Percentiles rank a stretch among this genome's conserved stretches.
These are phyloP conservation scores for Pterocles orientalis DNA, from an alignment of 2,113 vertebrate genomes.

Conservation along the genomic window DNA sequence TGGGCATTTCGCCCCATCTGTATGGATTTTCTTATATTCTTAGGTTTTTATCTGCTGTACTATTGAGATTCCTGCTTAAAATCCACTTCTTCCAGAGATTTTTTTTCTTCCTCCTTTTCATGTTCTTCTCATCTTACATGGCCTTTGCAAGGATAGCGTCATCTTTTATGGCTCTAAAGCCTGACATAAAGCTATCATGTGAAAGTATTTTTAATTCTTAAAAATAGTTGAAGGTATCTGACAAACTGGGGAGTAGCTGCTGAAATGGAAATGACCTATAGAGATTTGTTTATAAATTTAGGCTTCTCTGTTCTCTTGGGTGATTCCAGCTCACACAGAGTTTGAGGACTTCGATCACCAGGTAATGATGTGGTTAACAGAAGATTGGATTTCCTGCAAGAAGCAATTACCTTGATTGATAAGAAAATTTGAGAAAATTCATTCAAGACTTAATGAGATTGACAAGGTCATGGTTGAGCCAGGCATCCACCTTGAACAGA, in stretches of 20 bases:
- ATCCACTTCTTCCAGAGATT: not conserved
- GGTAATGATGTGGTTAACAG: slow-evolving; percentile 63
- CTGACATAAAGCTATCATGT: not conserved
- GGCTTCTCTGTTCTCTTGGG: slow-evolving; percentile 3
- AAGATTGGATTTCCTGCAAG: slow-evolving; percentile 57
- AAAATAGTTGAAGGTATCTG: not conserved
- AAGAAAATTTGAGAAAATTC: slow-evolving; percentile 63
- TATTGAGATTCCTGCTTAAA: not conserved
- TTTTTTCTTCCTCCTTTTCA: not conserved
- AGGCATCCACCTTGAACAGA: slow-evolving; percentile 29
- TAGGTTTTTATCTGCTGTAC: not conserved
- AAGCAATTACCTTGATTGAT: slow-evolving; percentile 67
- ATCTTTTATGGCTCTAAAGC: not conserved
- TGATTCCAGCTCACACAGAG: slow-evolving; percentile 24
- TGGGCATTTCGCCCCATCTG: not conserved
- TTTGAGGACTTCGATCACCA: slow-evolving; percentile 39
- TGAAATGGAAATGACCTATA: slow-evolving; percentile 9
- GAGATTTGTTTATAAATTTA: slow-evolving; percentile 26
- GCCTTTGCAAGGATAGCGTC: not conserved
- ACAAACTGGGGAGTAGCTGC: not conserved
- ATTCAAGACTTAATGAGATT: slow-evolving; percentile 53
- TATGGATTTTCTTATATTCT: not conserved
- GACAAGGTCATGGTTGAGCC: slow-evolving; percentile 50
- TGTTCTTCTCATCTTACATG: not conserved
- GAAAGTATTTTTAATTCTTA: slow-evolving; percentile 2